Evolutionary conservation across 2,888 invertebrate species (phyloP).

Genomic region (Pheosia tremula): DNA sequence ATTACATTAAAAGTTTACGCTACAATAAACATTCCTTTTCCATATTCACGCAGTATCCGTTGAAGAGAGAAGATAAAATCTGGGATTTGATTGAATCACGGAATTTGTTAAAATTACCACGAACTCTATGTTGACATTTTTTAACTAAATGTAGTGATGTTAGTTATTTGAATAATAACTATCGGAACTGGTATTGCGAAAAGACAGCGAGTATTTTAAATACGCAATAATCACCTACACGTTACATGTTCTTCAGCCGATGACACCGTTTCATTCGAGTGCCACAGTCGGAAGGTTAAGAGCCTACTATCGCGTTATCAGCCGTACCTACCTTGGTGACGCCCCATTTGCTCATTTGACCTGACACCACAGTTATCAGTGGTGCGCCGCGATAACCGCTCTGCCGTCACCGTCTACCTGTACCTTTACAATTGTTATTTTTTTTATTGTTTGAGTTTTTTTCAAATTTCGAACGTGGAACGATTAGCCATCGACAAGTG

Average conservation of each 20-base stretch:
- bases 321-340: slow-evolving; percentile 66
- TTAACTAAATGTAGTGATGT: too few relatives aligned
- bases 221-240: slow-evolving; percentile 21
- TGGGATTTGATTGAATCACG: too few relatives aligned
- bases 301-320: slow-evolving; percentile 82
- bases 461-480: slow-evolving; percentile 15
- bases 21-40: too few relatives aligned
- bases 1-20: too few relatives aligned
- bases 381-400: slow-evolving; percentile 75
- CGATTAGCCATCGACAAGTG: neutral
- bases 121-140: too few relatives aligned
- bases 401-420: slow-evolving; percentile 71
- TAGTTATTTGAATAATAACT: too few relatives aligned
- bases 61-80: too few relatives aligned
- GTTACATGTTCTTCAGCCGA: slow-evolving; percentile 46
- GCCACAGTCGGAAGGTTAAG: slow-evolving; percentile 78
- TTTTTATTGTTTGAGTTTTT: slow-evolving; percentile 23
- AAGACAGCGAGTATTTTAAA: slow-evolving; percentile 2
- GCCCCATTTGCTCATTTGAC: slow-evolving; percentile 84
- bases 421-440: slow-evolving; percentile 61
- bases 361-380: slow-evolving; percentile 83
- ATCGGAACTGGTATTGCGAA: too few relatives aligned
- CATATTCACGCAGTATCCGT: too few relatives aligned
- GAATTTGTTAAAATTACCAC: too few relatives aligned
- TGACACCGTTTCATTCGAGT: slow-evolving; percentile 61